phyloP scores from a whole-genome alignment of 1,140 invertebrate species.

The Meloidogyne chitwoodi region DNA sequence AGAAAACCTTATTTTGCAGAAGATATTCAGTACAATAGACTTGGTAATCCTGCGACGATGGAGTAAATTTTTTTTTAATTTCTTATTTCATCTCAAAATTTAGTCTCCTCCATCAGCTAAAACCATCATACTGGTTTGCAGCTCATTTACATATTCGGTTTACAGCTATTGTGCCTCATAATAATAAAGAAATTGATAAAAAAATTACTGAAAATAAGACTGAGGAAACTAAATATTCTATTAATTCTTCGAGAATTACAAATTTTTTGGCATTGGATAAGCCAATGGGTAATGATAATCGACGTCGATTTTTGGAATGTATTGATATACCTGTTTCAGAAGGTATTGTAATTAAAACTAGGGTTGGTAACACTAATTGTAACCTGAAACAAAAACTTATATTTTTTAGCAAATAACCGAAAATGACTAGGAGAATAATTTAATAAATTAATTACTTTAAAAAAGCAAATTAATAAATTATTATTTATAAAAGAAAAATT shows the following conservation, averaged over 20 bases:
- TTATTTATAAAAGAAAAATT: too few relatives aligned
- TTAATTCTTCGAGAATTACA: slow-evolving; percentile 10
- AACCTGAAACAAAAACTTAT: too few relatives aligned
- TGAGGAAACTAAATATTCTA: neutral
- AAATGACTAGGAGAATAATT: too few relatives aligned
- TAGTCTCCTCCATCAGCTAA: slow-evolving; percentile 67
- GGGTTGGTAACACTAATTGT: too few relatives aligned
- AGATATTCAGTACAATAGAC: slow-evolving; percentile 74
- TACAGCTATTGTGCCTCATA: slow-evolving; percentile 76
- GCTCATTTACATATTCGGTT: slow-evolving; percentile 96
- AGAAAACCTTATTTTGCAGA: slow-evolving; percentile 80
- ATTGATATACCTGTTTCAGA: slow-evolving; percentile 27
- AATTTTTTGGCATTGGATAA: slow-evolving; percentile 88
- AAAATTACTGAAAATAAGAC: too few relatives aligned
- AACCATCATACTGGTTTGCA: slow-evolving; percentile 89
- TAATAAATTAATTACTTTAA: too few relatives aligned
- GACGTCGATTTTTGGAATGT: slow-evolving; percentile 71
- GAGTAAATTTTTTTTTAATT: slow-evolving; percentile 65
- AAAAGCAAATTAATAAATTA: too few relatives aligned
- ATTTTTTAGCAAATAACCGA: too few relatives aligned
- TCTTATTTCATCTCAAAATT: neutral
- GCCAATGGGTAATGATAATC: slow-evolving; percentile 44
- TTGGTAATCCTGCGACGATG: slow-evolving; percentile 79
- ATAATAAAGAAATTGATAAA: slow-evolving; percentile 61
- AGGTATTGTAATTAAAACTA: neutral